Conservation (phyloP, 2,797 vertebrate genomes). For the Balearica regulorum region DNA sequence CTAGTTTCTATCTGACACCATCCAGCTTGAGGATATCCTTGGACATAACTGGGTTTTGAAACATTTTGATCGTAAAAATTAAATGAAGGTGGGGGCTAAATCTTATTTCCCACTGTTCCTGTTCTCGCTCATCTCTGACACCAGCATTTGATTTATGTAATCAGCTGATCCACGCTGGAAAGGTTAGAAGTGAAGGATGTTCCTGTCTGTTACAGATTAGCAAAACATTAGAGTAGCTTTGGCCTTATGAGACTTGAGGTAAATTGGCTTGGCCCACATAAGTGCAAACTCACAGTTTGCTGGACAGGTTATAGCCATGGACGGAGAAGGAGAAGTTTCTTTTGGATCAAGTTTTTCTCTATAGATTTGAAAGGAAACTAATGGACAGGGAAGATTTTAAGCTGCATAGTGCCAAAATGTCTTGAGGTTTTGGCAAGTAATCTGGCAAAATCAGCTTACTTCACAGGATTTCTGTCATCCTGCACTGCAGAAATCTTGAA, state of each 20-base stretch:
- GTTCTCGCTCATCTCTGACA: conserved; percentile 31
- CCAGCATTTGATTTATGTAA: background rate
- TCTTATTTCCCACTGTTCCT: conserved; percentile 43
- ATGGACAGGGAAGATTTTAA: background rate
- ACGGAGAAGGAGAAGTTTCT: background rate
- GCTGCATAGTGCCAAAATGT: background rate
- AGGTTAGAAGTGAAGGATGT: conserved; percentile 52
- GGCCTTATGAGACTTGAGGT: conserved; percentile 2
- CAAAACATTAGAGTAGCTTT: conserved; percentile 25
- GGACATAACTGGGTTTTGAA: conserved; percentile 27
- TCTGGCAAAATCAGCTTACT: background rate
- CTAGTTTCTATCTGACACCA: background rate
- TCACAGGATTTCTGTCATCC: background rate
- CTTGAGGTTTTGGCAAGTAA: background rate
- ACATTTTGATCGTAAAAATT: conserved; percentile 45
- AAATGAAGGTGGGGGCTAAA: conserved; percentile 36
- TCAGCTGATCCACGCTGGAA: conserved; percentile 32
- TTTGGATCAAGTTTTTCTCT: background rate
- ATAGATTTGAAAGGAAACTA: background rate
- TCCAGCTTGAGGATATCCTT: background rate
- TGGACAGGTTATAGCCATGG: background rate
- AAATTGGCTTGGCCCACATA: background rate
- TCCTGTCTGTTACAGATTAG: conserved; percentile 37
- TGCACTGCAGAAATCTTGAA: background rate
- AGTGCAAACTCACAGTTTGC: background rate